Evolutionary conservation across 1,140 invertebrate species (phyloP).

Genomic region (Zaprionus taronus): DNA sequence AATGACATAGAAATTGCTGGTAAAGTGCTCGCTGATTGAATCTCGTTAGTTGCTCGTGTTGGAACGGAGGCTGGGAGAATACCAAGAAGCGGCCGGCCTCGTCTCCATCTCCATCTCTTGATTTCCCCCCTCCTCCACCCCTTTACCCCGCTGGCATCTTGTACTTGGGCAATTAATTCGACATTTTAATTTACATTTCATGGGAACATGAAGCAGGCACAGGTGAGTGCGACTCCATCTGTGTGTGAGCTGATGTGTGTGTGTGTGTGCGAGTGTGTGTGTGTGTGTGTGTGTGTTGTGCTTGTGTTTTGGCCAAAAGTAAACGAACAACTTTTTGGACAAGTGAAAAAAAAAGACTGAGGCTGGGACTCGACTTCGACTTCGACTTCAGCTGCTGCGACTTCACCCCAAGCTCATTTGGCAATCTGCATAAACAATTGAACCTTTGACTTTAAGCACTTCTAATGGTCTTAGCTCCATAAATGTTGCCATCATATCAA

Average conservation of each 20-base stretch:
- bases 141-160: neutral
- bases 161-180: slow-evolving; percentile 76
- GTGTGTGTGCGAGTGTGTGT: neutral
- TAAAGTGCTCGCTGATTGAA: slow-evolving; percentile 73
- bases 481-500: slow-evolving; percentile 28
- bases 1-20: slow-evolving; percentile 69
- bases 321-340: slow-evolving; percentile 50
- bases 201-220: slow-evolving; percentile 53
- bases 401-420: neutral
- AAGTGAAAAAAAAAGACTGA: slow-evolving; percentile 25
- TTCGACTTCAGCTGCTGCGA: neutral
- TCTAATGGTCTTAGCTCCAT: slow-evolving; percentile 19
- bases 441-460: slow-evolving; percentile 21
- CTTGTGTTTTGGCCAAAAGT: slow-evolving; percentile 27
- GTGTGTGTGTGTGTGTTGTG: neutral
- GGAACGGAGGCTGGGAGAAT: slow-evolving; percentile 45
- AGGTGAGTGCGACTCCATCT: slow-evolving; percentile 38
- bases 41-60: slow-evolving; percentile 62
- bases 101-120: neutral
- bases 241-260: neutral
- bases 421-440: slow-evolving; percentile 35
- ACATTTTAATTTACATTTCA: slow-evolving; percentile 79
- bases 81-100: slow-evolving; percentile 49
- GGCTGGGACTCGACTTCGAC: neutral
- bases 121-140: no score